phyloP scores from a whole-genome alignment of 2,888 invertebrate genomes.

The Xanthia icteritia region DNA sequence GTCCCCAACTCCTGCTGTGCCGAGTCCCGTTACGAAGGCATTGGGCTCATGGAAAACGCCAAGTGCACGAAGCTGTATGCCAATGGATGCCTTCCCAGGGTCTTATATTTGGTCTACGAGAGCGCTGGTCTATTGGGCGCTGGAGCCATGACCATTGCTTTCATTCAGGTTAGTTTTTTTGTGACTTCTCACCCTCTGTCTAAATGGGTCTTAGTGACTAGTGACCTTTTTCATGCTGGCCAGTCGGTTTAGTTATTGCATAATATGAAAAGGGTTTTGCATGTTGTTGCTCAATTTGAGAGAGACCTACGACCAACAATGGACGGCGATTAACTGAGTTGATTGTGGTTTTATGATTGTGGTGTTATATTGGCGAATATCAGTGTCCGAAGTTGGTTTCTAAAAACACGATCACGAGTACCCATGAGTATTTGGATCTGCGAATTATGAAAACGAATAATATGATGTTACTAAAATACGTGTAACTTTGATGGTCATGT shows the following conservation, averaged over 20 bases:
- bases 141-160: constrained; percentile 94
- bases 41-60: constrained; percentile 67
- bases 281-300: not conserved
- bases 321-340: not conserved
- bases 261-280: too few relatives aligned
- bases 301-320: not conserved
- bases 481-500: not conserved
- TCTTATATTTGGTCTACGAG: constrained; percentile 92
- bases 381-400: too few relatives aligned
- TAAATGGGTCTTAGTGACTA: not conserved
- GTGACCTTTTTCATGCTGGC: not conserved
- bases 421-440: too few relatives aligned
- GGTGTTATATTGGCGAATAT: too few relatives aligned
- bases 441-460: not conserved
- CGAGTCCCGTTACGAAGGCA: constrained; percentile 69
- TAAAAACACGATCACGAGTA: too few relatives aligned
- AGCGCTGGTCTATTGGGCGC: constrained; percentile 93
- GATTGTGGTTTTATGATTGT: too few relatives aligned
- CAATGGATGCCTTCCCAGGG: constrained; percentile 91
- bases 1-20: constrained; percentile 92
- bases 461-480: not conserved
- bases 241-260: not conserved
- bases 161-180: constrained; percentile 92
- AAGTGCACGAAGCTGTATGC: constrained; percentile 84
- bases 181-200: not conserved